phyloP scores from a whole-genome alignment of 2,797 vertebrate species.

The Sus cebifrons region DNA sequence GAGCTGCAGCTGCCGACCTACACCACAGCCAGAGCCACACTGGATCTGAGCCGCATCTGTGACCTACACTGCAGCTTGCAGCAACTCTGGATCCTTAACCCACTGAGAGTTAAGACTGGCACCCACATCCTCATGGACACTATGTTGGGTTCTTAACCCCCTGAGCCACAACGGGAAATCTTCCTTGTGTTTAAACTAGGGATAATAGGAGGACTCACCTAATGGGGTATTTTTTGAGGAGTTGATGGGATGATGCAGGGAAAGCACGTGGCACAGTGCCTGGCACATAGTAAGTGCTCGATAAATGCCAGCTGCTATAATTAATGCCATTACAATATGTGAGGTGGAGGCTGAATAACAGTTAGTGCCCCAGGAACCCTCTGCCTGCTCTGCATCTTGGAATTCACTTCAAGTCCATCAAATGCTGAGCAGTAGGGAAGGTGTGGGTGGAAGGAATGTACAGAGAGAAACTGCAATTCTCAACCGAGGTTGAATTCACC shows the following conservation, averaged over 20 bases:
- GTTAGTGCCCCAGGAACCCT: constrained; percentile 26
- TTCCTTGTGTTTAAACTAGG: constrained; percentile 15
- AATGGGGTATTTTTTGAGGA: background rate
- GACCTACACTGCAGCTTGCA: too few species aligned
- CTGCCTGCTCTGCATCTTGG: constrained; percentile 18
- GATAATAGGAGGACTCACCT: background rate
- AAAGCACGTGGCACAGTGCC: background rate
- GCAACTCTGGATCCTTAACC: too few species aligned
- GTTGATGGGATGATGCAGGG: background rate
- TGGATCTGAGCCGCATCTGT: too few species aligned
- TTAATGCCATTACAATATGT: background rate
- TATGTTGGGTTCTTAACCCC: too few species aligned
- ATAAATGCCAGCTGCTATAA: background rate
- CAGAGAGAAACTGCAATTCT: constrained; percentile 32
- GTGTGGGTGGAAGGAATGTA: constrained; percentile 58
- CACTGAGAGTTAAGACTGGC: too few species aligned
- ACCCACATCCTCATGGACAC: too few species aligned
- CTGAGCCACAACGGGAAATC: too few species aligned
- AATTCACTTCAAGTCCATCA: constrained; percentile 50
- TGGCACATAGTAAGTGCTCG: constrained; percentile 39
- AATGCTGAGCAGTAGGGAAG: constrained; percentile 71
- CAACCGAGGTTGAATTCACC: constrained; percentile 12
- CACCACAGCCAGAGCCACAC: too few species aligned
- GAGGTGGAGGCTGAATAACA: background rate
- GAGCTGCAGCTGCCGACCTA: too few species aligned